Base-by-base conservation (phyloP, 2,113 vertebrate genomes). In the Emberiza fucata region DNA sequence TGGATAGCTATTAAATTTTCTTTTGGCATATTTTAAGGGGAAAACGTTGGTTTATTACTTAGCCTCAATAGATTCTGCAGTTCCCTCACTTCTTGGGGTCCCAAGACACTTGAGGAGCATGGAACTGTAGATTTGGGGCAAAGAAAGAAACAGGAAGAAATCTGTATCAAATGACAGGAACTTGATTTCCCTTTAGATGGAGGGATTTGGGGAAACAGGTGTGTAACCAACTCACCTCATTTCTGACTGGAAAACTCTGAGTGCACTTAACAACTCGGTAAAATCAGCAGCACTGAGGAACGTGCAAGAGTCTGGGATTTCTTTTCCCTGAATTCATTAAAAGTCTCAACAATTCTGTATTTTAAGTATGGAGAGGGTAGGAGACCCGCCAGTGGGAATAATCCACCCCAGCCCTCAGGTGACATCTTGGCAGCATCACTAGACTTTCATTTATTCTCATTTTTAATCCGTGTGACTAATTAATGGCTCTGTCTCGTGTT, bases 261-360 rank as follows among this genome's bases (percentile, higher is more conserved):
- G 12, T 14, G 33, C 57, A 6, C 39, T 25, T 5, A 21, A 40
- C 37, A 12, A 9, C n/a, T 35, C 3, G 0, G 11, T 23, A 13
- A 37, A 39, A 42, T 10, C 53, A 40, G 31, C 45, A 54, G 72
- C 40, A 14, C 50, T 6, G 71, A 39, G 72, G 35, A 37, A 33
- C 0, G 10, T 2, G 23, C 12, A 29, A 8, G 27, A 56, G 23
- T 14, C 25, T 27, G 69, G 79, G 39, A 28, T n/a, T 79, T 57
- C 28, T 40, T 68, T 47, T 16, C 59, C 9, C 33, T 28, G 18
- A 19, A 21, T 6, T 3, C 3, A 16, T 25, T 22, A 5, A 8
- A 63, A 80, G 6, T 12, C 29, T 7, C 53, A 22, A 7, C n/a
- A 19, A 9, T 24, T n/a, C 42, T 27, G 6, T 21, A 2, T 40